A percentile compares a stretch with the other conserved stretches of the same genome.
These are phyloP conservation scores for Notamacropus eugenii DNA, from an alignment of 2,797 vertebrate species.

Conservation along the genomic window DNA sequence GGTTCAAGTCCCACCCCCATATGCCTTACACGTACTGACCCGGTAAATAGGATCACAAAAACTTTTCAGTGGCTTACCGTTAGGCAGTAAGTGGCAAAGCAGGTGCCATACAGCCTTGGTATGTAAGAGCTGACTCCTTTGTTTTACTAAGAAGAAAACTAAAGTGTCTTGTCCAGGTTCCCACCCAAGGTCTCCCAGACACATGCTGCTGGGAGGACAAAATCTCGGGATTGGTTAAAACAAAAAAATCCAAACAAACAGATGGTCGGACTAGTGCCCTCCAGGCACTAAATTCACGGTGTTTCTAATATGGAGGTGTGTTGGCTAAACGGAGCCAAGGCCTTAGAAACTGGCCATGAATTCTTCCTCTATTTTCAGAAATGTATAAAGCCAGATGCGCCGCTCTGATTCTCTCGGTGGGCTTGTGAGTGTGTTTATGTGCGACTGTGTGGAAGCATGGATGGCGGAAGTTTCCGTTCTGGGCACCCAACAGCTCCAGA, in stretches of 20 bases:
- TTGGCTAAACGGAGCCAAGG: neutral
- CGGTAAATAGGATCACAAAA: neutral
- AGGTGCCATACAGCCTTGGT: neutral
- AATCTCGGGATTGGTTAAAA: neutral
- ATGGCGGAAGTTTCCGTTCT: neutral
- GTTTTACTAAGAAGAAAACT: neutral
- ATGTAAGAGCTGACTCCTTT: neutral
- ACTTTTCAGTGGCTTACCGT: neutral
- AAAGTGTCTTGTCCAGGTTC: neutral
- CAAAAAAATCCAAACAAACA: neutral
- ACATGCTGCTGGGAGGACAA: accelerated
- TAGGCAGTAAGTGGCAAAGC: neutral
- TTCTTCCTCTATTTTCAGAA: neutral
- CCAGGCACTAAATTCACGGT: neutral
- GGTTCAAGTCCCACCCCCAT: too few species aligned
- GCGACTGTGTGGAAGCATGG: neutral
- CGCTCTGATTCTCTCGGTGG: neutral
- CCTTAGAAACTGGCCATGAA: neutral
- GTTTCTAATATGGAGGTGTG: neutral
- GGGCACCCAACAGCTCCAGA: neutral
- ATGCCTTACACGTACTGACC: too few species aligned
- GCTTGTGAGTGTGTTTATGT: neutral
- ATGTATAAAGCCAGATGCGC: too few species aligned
- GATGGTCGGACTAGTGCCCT: neutral
- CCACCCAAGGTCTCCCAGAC: too few species aligned